phyloP scores from a whole-genome alignment of 1,140 invertebrate genomes.

The Zaprionus ghesquierei region DNA sequence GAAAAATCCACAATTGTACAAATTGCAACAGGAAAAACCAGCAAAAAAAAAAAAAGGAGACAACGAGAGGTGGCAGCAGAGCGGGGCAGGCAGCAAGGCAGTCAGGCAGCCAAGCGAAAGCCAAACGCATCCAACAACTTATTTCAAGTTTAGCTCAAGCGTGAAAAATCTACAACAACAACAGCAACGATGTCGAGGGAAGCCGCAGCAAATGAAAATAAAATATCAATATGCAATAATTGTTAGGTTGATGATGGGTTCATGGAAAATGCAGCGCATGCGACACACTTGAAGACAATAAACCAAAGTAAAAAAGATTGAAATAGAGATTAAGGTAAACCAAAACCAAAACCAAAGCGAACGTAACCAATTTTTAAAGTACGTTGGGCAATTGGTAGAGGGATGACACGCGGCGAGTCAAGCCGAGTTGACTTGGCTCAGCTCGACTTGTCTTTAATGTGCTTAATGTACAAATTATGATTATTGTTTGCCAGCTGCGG shows the following conservation, averaged over 20 bases:
- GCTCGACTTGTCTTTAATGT: conserved; percentile 53
- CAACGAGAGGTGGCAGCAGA: neutral
- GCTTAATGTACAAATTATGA: conserved; percentile 76
- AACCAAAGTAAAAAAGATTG: neutral
- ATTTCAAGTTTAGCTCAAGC: conserved; percentile 59
- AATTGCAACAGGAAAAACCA: conserved; percentile 74
- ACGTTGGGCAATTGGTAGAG: conserved; percentile 46
- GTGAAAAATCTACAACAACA: conserved; percentile 43
- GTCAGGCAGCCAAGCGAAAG: conserved; percentile 47
- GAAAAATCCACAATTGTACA: conserved; percentile 68
- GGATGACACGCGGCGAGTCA: conserved; percentile 15
- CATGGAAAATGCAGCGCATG: conserved; percentile 12
- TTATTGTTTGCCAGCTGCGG: conserved; percentile 16
- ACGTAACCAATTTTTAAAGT: conserved; percentile 52
- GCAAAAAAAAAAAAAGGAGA: conserved; percentile 2
- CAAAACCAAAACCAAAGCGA: conserved; percentile 12
- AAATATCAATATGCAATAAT: conserved; percentile 9
- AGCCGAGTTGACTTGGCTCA: conserved; percentile 16
- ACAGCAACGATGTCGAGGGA: neutral
- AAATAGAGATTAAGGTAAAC: neutral
- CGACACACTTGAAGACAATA: conserved; percentile 28
- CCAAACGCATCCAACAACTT: conserved; percentile 48
- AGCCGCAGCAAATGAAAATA: conserved; percentile 22
- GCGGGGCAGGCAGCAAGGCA: neutral
- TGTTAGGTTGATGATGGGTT: conserved; percentile 16